These are phyloP conservation scores for Planococcus citri DNA, from an alignment of 1,140 invertebrate genomes.

Conservation along the genomic window DNA sequence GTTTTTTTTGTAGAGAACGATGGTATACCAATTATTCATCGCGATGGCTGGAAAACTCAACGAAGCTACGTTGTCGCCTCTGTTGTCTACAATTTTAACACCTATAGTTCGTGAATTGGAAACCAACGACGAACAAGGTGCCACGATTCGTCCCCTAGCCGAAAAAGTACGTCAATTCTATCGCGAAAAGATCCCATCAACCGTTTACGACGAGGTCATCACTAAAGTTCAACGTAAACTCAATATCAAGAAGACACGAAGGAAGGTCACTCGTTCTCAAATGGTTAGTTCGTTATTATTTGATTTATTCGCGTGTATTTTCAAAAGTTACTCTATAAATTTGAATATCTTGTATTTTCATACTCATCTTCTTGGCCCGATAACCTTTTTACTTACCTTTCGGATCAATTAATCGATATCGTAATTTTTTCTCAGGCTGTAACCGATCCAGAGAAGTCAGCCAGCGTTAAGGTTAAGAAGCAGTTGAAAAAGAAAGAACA, in stretches of 20 bases:
- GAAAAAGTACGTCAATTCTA: constrained; percentile 51
- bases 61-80: constrained; percentile 37
- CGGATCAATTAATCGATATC: not conserved
- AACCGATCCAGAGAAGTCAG: not conserved
- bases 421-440: not conserved
- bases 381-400: not conserved
- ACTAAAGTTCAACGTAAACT: constrained; percentile 43
- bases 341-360: too few relatives aligned
- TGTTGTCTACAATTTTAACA: constrained; percentile 45
- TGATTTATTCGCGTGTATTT: not conserved
- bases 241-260: constrained; percentile 46
- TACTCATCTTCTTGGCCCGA: too few relatives aligned
- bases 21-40: constrained; percentile 60
- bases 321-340: not conserved
- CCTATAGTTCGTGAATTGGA: constrained; percentile 55
- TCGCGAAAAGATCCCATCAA: constrained; percentile 49
- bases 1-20: constrained; percentile 40
- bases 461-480: not conserved
- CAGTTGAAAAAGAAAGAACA: constrained; percentile 11
- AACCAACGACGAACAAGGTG: constrained; percentile 32
- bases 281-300: not conserved
- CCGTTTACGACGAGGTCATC: constrained; percentile 47
- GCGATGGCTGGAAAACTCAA: constrained; percentile 46
- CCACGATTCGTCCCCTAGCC: constrained; percentile 45
- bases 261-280: constrained; percentile 36